Evolutionary conservation across 2,888 invertebrate genomes (phyloP).

Genomic region (Pocota personata): DNA sequence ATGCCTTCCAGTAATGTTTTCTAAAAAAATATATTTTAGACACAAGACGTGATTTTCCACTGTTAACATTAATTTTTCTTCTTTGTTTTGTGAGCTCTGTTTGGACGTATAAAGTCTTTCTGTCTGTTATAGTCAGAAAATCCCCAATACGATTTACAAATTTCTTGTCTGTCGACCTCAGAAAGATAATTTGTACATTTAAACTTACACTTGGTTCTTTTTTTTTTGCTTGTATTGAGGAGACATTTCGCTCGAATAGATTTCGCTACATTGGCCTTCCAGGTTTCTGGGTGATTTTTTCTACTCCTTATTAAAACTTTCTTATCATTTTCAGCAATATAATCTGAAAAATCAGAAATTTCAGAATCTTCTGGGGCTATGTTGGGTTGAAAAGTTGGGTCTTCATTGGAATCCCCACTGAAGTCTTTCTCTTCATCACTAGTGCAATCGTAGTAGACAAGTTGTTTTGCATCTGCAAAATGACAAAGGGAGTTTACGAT

Average conservation of each 20-base stretch:
- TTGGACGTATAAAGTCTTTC: constrained; percentile 17
- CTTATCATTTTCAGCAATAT: not conserved
- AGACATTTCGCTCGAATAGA: too few relatives aligned
- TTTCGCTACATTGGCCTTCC: constrained; percentile 11
- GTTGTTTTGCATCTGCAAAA: not conserved
- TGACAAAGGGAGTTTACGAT: too few relatives aligned
- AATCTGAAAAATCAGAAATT: constrained; percentile 18
- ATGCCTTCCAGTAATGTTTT: not conserved
- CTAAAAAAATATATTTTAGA: constrained; percentile 1
- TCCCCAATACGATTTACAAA: constrained; percentile 1
- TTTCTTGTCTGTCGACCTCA: too few relatives aligned
- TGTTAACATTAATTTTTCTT: not conserved
- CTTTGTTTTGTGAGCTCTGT: not conserved
- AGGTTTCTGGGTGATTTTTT: not conserved
- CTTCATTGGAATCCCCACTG: constrained; percentile 9
- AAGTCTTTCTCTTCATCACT: constrained; percentile 3
- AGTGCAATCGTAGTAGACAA: not conserved
- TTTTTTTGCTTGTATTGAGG: not conserved
- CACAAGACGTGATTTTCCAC: not conserved
- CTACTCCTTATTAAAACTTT: not conserved
- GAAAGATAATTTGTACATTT: not conserved
- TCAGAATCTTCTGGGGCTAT: not conserved
- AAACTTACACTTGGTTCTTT: not conserved
- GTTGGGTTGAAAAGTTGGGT: constrained; percentile 6
- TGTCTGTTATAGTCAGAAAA: not conserved